Conservation (phyloP, 2,888 invertebrate genomes). For the Phlogophora meticulosa region DNA sequence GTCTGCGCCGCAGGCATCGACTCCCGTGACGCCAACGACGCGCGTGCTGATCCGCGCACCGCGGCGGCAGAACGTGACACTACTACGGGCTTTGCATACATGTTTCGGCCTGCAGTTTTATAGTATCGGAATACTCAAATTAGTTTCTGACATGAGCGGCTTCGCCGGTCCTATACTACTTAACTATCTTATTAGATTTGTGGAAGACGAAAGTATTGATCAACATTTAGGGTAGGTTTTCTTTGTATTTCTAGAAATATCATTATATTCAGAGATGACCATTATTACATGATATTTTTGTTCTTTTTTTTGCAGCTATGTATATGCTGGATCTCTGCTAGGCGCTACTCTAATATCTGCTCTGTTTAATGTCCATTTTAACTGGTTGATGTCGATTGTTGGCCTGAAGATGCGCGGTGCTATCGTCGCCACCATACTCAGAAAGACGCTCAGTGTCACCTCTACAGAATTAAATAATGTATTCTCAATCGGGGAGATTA, state of each 20-base stretch:
- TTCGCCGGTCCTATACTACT: constrained; percentile 98
- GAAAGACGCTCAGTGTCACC: constrained; percentile 89
- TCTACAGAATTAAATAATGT: constrained; percentile 86
- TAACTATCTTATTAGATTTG: constrained; percentile 95
- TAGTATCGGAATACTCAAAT: constrained; percentile 95
- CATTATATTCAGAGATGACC: neutral
- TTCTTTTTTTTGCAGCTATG: constrained; percentile 77
- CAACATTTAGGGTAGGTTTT: constrained; percentile 92
- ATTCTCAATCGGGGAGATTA: constrained; percentile 95
- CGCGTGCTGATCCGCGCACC: constrained; percentile 79
- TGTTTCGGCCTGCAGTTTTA: constrained; percentile 96
- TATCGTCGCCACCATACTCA: constrained; percentile 94
- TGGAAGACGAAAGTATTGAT: constrained; percentile 93
- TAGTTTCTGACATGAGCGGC: constrained; percentile 95
- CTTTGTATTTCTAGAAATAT: constrained; percentile 1
- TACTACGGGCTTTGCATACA: constrained; percentile 93
- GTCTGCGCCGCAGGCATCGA: constrained; percentile 77
- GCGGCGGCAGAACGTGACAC: constrained; percentile 87
- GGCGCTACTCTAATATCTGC: constrained; percentile 91
- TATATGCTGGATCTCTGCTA: constrained; percentile 84
- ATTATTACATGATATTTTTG: neutral
- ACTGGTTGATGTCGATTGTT: constrained; percentile 96
- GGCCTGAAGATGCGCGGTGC: constrained; percentile 97
- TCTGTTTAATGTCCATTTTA: constrained; percentile 96
- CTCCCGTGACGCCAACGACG: constrained; percentile 84